Base-by-base conservation (phyloP, 2,888 invertebrate genomes). In the Noctua pronuba region DNA sequence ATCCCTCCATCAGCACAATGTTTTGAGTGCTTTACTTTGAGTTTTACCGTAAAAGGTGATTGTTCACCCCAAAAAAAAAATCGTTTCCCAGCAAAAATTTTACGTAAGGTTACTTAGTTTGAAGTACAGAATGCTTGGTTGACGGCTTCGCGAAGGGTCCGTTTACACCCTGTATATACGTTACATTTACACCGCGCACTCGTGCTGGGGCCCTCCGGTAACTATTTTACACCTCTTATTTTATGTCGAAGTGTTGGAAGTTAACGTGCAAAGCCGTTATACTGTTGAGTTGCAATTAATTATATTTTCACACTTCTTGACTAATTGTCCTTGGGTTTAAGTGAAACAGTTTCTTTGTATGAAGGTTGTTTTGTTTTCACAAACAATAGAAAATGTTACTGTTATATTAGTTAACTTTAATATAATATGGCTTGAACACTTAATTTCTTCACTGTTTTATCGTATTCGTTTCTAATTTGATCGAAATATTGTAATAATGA, bases 331-430 rank as follows among this genome's bases (percentile, higher is more conserved):
- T 89, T 85, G 84, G 79, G 75, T 79, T 76, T 77, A 73, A 74
- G 62, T 82, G 78, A 89, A 89, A 86, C 75, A 77, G 81, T 82
- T 79, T 71, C 65, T 75, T 80, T 35, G 58, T 58, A 72, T 74
- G 78, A 86, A 89, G 87, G 89, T 75, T 77, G 69, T 81, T 64
- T 70, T 52, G 49, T 88, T 86, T 85, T 81, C 52, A 80, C 77
- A 76, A 77, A 89, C 75, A 79, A 86, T 79, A 75, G 74, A 75
- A 77, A 75, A 74, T 82, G 41, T 72, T 70, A 18, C 38, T 41
- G 44, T 72, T 72, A 55, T 41, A 49, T 72, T 72, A 55, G 38
- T 71, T 68, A 75, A 67, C 52, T 75, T 38, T 31, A 64, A 62
- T n/a, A 62, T 75, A 38, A 49, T 64, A 58, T 49, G 71, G 55